Conservation (phyloP, 2,113 vertebrate genomes). For the Brachyhypopomus gauderio region DNA sequence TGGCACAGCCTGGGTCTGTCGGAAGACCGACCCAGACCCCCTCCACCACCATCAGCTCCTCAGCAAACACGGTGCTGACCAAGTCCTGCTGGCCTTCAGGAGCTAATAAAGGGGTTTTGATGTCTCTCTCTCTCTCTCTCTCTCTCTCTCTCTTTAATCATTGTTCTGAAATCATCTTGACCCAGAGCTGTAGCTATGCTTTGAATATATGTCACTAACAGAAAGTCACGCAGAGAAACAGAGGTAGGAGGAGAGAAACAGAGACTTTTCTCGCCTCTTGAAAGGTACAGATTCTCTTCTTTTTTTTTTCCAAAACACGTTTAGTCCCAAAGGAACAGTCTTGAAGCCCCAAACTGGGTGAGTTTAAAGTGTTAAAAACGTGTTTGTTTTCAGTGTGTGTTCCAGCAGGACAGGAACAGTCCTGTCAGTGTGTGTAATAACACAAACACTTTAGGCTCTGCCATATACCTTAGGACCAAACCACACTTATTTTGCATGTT, state of each 20-base stretch:
- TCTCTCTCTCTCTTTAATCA: not conserved
- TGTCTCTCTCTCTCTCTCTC: slow-evolving; percentile 17
- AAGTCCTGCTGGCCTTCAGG: slow-evolving; percentile 48
- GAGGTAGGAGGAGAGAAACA: slow-evolving; percentile 7
- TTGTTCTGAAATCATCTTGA: slow-evolving; percentile 66
- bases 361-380: slow-evolving; percentile 17
- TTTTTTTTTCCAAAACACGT: slow-evolving; percentile 11
- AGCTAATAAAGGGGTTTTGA: slow-evolving; percentile 56
- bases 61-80: slow-evolving; percentile 30
- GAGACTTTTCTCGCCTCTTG: slow-evolving; percentile 25
- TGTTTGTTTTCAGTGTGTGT: slow-evolving; percentile 31
- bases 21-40: slow-evolving; percentile 57
- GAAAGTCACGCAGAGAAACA: slow-evolving; percentile 26
- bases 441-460: slow-evolving; percentile 10
- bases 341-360: not conserved
- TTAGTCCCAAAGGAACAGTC: slow-evolving; percentile 29
- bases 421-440: not conserved
- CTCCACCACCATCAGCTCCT: not conserved
- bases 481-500: slow-evolving; percentile 25
- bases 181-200: slow-evolving; percentile 68
- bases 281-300: slow-evolving; percentile 41
- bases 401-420: too few relatives aligned
- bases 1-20: slow-evolving; percentile 47
- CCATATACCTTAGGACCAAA: slow-evolving; percentile 14
- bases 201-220: slow-evolving; percentile 62